Conservation (phyloP, 1,140 invertebrate genomes). For the Pachyrhynchus sulphureomaculatus region DNA sequence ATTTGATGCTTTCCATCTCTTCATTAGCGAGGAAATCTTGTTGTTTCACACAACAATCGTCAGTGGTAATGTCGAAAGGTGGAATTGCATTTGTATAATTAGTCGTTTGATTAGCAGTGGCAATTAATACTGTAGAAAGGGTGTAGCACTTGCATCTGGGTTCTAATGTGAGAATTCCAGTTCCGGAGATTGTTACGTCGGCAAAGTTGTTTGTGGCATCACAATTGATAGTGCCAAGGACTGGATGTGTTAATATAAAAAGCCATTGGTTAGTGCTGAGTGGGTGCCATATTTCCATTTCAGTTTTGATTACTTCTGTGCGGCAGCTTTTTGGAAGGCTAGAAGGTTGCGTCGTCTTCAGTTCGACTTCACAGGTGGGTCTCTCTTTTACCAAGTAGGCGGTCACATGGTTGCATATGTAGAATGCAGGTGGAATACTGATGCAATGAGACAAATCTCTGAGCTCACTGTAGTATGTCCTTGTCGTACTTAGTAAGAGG, state of each 20-base stretch:
- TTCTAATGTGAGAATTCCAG: not conserved
- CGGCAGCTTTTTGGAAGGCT: not conserved
- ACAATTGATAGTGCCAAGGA: not conserved
- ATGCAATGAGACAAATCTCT: not conserved
- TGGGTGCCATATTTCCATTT: conserved; percentile 2
- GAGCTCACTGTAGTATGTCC: not conserved
- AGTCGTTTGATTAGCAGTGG: not conserved
- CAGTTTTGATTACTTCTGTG: conserved; percentile 1
- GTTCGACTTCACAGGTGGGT: not conserved
- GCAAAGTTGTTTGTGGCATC: not conserved
- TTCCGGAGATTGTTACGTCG: not conserved
- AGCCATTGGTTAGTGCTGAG: conserved; percentile 2
- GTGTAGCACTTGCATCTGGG: conserved; percentile 10
- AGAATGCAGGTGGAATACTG: not conserved
- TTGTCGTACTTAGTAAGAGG: conserved; percentile 2
- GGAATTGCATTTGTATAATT: conserved; percentile 10
- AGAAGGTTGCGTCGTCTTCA: not conserved
- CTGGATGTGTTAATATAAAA: not conserved
- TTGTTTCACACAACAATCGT: conserved; percentile 2
- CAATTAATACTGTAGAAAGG: not conserved
- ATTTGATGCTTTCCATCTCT: conserved; percentile 5
- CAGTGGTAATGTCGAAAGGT: not conserved
- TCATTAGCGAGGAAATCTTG: not conserved
- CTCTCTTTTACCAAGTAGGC: not conserved
- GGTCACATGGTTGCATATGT: not conserved